Evolutionary conservation across 2,888 invertebrate species (phyloP).

Genomic region (Pegoplata infirma): DNA sequence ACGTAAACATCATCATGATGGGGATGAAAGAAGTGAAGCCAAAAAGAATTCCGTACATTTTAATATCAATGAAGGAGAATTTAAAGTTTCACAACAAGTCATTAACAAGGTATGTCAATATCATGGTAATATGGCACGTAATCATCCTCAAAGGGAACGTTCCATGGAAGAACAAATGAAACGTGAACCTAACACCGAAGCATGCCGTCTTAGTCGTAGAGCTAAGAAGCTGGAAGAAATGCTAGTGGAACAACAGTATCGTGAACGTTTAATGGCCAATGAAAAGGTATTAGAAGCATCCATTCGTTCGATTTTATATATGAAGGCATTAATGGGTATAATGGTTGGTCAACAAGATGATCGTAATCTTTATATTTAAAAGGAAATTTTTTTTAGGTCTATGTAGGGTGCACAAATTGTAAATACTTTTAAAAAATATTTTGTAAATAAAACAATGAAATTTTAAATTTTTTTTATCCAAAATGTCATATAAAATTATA

Average conservation of each 20-base stretch:
- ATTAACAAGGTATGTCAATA: constrained; percentile 65
- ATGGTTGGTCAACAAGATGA: constrained; percentile 53
- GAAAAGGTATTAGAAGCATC: constrained; percentile 68
- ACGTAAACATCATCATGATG: constrained; percentile 16
- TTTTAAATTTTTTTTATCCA: background rate
- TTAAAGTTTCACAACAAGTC: constrained; percentile 34
- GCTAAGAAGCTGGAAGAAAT: constrained; percentile 68
- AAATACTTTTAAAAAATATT: constrained; percentile 17
- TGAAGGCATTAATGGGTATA: constrained; percentile 68
- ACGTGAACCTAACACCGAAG: constrained; percentile 63
- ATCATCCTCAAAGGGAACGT: constrained; percentile 58
- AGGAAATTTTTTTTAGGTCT: background rate
- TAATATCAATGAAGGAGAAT: constrained; percentile 61
- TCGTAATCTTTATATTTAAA: constrained; percentile 28
- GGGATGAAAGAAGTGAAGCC: background rate
- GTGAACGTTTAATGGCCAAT: constrained; percentile 63
- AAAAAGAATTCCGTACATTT: constrained; percentile 6
- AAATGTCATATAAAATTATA: constrained; percentile 25
- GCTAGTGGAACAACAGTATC: constrained; percentile 67
- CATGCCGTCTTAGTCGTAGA: constrained; percentile 66
- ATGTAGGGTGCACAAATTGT: background rate
- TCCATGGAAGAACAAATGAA: constrained; percentile 59
- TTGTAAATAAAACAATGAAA: constrained; percentile 7
- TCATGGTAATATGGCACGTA: constrained; percentile 64
- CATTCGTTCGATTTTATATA: constrained; percentile 69